Base-by-base conservation (phyloP, 92 coral and sea anemone genomes). In the Siderastrea siderea region DNA sequence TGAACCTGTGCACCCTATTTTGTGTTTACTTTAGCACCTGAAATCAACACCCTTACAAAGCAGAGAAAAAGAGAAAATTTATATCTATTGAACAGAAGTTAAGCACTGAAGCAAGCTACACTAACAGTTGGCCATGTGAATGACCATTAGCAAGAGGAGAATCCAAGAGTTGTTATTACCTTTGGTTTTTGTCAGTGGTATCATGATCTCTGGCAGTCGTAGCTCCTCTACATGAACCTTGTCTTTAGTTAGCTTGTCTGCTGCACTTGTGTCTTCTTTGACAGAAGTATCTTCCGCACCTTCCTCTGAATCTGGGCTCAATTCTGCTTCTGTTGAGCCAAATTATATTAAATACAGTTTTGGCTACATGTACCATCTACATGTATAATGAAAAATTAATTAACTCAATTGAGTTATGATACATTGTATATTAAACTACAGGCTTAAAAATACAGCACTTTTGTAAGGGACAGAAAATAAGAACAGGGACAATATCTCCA, bases 141-240 rank as follows among this genome's bases (percentile, higher is more conserved):
- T 26, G 38, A 26, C 38, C 38, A 26, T 26, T 26, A 26, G 63
- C 3, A 59, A 26, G 10, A 38, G 15, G 6, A 16, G 17, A 4
- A 65, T 8, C 8, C 43, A 19, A 61, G 2, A 1, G 14, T 19
- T 16, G 6, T 26, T 9, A 17, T 1, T 61, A 84, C 89, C 83
- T 85, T 77, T 85, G 11, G 67, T 77, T 55, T 64, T 85, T 16
- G 95, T 62, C 13, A 91, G 81, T 61, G 97, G 96, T 58, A 97
- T 79, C 98, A 95, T 97, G 62, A 97, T 97, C 78, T 97, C 99
- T 61, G 99, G 99, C 43, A 97, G 79, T 44, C 84, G 95, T 47
- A 95, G 94, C 85, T 97, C 99, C 76, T 95, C 99, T 0, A 97
- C 93, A 82, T 88, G 88, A 59, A 90, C 78, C 75, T 89, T 77